Evolutionary conservation across 1,140 invertebrate species (phyloP).

Genomic region (Pachypsylla venusta): DNA sequence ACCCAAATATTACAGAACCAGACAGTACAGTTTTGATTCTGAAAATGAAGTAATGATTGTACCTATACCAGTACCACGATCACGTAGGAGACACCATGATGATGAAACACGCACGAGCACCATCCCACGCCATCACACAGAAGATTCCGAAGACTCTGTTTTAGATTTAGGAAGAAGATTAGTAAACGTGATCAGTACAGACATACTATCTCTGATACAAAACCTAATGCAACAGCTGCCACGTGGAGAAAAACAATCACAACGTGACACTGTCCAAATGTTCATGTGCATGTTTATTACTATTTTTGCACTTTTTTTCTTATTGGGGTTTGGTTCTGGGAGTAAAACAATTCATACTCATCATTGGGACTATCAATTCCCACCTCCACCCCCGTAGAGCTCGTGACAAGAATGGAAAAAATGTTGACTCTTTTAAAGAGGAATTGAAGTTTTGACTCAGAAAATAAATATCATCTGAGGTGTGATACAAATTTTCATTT

Average conservation of each 20-base stretch:
- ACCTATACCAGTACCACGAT: neutral
- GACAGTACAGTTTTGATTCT: slow-evolving; percentile 8
- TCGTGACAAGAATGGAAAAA: no score
- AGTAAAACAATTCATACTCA: slow-evolving; percentile 57
- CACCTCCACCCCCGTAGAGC: slow-evolving; percentile 30
- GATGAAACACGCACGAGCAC: no score
- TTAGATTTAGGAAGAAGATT: neutral
- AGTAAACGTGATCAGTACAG: neutral
- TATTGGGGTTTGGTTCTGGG: slow-evolving; percentile 45
- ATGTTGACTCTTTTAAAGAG: no score
- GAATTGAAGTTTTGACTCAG: no score
- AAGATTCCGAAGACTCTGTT: neutral
- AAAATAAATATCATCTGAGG: no score
- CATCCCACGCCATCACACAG: no score
- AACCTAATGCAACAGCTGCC: neutral
- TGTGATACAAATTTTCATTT: no score
- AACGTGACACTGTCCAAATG: slow-evolving; percentile 45
- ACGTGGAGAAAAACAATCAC: slow-evolving; percentile 34
- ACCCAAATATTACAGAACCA: slow-evolving; percentile 14
- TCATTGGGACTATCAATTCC: slow-evolving; percentile 71
- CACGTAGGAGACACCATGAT: slow-evolving; percentile 3
- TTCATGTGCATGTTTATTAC: slow-evolving; percentile 52
- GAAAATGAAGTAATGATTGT: neutral
- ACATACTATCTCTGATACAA: neutral
- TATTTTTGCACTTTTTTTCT: slow-evolving; percentile 50